phyloP scores from a whole-genome alignment of 2,888 invertebrate genomes.

The Cataglyphis altisquamis region DNA sequence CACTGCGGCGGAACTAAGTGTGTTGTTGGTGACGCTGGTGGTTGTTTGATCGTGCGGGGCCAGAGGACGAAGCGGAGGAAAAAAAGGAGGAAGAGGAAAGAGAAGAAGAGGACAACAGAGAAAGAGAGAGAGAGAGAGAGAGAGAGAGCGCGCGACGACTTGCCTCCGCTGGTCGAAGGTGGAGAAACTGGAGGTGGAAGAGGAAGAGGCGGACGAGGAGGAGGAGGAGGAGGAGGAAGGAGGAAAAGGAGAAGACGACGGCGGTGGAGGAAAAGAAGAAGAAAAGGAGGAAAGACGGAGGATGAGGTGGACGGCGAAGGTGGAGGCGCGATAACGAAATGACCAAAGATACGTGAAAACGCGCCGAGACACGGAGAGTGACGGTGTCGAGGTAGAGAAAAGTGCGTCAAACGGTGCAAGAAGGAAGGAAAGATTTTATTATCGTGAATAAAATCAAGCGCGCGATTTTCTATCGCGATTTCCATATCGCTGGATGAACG shows the following conservation, averaged over 20 bases:
- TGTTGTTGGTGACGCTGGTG: constrained; percentile 20
- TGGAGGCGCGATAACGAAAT: constrained; percentile 77
- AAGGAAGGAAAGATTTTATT: neutral
- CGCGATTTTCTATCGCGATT: constrained; percentile 10
- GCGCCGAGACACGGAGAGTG: constrained; percentile 73
- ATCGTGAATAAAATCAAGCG: neutral
- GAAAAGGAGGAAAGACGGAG: constrained; percentile 68
- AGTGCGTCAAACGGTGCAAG: constrained; percentile 43
- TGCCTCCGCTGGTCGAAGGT: constrained; percentile 61
- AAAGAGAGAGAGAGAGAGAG: no score
- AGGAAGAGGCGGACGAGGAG: constrained; percentile 52
- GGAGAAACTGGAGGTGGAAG: constrained; percentile 71
- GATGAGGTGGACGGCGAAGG: constrained; percentile 69
- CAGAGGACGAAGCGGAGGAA: constrained; percentile 39
- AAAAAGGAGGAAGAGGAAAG: constrained; percentile 36
- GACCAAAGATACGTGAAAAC: constrained; percentile 76
- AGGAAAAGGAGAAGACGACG: constrained; percentile 55
- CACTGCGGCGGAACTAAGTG: constrained; percentile 25
- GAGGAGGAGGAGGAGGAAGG: constrained; percentile 47
- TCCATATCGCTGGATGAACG: neutral
- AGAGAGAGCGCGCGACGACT: constrained; percentile 40
- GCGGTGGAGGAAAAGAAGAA: constrained; percentile 59
- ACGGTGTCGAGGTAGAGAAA: constrained; percentile 67
- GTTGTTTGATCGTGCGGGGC: constrained; percentile 33
- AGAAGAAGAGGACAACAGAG: constrained; percentile 50